These are phyloP conservation scores for Brachionus angularis DNA, from an alignment of 1,140 invertebrate genomes.

Conservation along the genomic window DNA sequence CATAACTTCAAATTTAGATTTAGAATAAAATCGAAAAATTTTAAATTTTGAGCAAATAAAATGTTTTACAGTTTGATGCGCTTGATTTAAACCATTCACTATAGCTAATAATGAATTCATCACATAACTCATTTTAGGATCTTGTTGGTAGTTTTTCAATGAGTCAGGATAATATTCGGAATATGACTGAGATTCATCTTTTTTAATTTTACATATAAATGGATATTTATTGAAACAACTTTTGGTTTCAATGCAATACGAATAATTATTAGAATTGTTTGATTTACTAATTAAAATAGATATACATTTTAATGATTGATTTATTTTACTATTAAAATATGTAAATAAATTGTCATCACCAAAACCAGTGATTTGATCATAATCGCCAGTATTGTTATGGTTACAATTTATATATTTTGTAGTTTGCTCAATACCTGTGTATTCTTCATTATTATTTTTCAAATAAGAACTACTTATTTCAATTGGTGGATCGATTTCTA, in stretches of 20 bases:
- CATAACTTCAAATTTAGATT: constrained; percentile 48
- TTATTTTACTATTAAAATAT: constrained; percentile 11
- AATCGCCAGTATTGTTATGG: no score
- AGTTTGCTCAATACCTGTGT: no score
- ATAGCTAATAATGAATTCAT: constrained; percentile 70
- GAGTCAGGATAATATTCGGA: constrained; percentile 45
- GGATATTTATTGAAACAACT: not conserved
- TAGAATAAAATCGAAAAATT: not conserved
- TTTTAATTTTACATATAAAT: constrained; percentile 29
- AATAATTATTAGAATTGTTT: not conserved
- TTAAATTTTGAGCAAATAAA: not conserved
- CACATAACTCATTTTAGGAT: constrained; percentile 73
- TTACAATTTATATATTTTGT: no score
- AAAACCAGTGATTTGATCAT: no score
- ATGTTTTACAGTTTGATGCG: constrained; percentile 62
- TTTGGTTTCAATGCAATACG: constrained; percentile 12
- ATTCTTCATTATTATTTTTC: not conserved
- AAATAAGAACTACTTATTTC: not conserved
- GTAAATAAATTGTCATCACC: constrained; percentile 1
- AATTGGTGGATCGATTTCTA: not conserved
- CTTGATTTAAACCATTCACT: constrained; percentile 65
- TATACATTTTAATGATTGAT: not conserved
- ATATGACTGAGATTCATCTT: not conserved
- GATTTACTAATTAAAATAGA: constrained; percentile 6
- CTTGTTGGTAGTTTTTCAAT: constrained; percentile 64